These are phyloP conservation scores for Eidolon helvum DNA, from an alignment of 2,113 vertebrate genomes.

Conservation along the genomic window DNA sequence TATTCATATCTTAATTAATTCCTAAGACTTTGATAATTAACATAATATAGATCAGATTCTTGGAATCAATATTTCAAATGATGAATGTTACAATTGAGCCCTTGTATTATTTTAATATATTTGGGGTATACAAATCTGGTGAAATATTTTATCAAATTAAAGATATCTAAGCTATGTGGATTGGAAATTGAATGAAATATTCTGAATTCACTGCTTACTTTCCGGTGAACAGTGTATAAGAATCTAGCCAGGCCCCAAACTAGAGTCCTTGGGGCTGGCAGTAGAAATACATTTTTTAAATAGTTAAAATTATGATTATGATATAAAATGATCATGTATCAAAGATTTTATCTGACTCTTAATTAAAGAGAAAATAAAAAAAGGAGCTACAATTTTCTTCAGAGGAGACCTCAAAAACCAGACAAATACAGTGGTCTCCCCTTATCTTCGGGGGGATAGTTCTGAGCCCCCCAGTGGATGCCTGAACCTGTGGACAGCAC, in stretches of 20 bases:
- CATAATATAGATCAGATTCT: neutral
- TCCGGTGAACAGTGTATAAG: neutral
- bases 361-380: neutral
- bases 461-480: too few species aligned
- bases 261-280: neutral
- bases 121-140: neutral
- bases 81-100: neutral
- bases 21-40: too few species aligned
- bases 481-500: too few species aligned
- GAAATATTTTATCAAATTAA: neutral
- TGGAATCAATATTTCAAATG: neutral
- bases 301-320: neutral
- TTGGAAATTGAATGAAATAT: neutral
- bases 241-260: neutral
- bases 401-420: neutral
- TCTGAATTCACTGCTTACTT: neutral
- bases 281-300: neutral
- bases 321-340: neutral
- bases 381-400: neutral
- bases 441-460: too few species aligned
- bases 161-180: neutral
- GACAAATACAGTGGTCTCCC: neutral
- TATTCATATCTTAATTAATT: too few species aligned
- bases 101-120: conserved; percentile 19
- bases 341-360: neutral